phyloP scores from a whole-genome alignment of 1,140 invertebrate genomes.

The Bombus sibiricus region DNA sequence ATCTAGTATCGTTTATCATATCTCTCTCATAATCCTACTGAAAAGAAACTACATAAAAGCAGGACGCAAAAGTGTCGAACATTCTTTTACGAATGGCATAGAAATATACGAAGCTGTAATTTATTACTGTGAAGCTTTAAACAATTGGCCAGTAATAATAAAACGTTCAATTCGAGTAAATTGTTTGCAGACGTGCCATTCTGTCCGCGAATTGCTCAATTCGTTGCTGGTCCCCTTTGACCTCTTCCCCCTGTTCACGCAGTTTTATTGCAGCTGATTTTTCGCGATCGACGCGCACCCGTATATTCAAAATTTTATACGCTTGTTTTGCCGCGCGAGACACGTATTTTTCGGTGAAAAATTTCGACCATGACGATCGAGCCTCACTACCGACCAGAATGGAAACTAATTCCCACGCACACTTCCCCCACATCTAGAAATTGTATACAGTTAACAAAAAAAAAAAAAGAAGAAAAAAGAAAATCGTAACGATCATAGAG shows the following conservation, averaged over 20 bases:
- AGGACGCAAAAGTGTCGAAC: neutral
- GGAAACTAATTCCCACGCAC: slow-evolving; percentile 36
- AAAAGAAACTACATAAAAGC: neutral
- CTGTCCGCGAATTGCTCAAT: slow-evolving; percentile 29
- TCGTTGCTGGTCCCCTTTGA: neutral
- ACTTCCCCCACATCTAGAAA: slow-evolving; percentile 24
- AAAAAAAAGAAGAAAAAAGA: neutral
- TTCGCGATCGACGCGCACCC: slow-evolving; percentile 1
- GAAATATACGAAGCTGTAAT: neutral
- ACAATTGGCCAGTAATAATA: slow-evolving; percentile 29
- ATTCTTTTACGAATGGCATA: neutral
- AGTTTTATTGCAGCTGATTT: slow-evolving; percentile 40
- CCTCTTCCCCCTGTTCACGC: neutral
- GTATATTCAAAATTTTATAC: slow-evolving; percentile 26
- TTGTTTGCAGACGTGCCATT: slow-evolving; percentile 40
- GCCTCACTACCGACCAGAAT: slow-evolving; percentile 13
- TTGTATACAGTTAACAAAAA: slow-evolving; percentile 38
- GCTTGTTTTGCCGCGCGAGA: neutral
- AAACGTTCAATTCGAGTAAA: slow-evolving; percentile 40
- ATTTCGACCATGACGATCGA: slow-evolving; percentile 26
- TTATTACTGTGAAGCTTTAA: slow-evolving; percentile 14
- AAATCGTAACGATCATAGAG: slow-evolving; percentile 45
- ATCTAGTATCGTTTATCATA: neutral
- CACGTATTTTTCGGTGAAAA: slow-evolving; percentile 24
- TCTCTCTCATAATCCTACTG: neutral